These are phyloP conservation scores for Eulemur coronatus DNA, from an alignment of 2,797 vertebrate genomes.

Conservation along the genomic window DNA sequence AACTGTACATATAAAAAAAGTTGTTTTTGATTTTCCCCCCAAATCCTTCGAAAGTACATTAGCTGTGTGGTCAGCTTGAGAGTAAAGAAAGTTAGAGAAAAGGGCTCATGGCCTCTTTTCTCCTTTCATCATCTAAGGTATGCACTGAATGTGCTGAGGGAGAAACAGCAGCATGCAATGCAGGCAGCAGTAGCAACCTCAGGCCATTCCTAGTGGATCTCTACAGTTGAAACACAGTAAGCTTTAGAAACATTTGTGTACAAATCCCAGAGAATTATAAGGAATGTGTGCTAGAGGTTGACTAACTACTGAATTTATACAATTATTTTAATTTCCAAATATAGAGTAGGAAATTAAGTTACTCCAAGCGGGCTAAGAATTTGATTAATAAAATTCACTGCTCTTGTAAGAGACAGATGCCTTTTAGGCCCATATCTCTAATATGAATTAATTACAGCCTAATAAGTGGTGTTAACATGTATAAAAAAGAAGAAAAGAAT, in stretches of 20 bases:
- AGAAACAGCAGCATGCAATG: rapidly evolving
- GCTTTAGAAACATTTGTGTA: neutral
- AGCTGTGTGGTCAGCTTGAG: neutral
- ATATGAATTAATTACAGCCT: neutral
- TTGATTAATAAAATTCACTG: neutral
- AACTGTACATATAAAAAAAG: neutral
- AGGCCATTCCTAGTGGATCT: neutral
- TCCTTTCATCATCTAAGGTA: neutral
- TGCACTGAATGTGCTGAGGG: neutral
- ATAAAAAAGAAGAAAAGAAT: neutral
- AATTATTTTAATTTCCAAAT: neutral
- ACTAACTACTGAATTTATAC: neutral
- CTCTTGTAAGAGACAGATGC: neutral
- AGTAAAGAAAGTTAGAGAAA: neutral
- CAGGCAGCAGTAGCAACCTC: neutral
- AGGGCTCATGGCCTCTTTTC: neutral
- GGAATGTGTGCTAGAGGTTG: neutral
- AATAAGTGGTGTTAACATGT: neutral
- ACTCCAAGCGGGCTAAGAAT: neutral
- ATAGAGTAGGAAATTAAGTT: neutral
- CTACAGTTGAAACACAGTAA: neutral
- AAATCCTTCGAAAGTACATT: neutral
- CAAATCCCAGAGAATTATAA: neutral
- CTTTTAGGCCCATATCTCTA: neutral
- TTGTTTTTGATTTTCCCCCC: neutral